Conservation (phyloP, 2,888 invertebrate species). For the Acheta domesticus region DNA sequence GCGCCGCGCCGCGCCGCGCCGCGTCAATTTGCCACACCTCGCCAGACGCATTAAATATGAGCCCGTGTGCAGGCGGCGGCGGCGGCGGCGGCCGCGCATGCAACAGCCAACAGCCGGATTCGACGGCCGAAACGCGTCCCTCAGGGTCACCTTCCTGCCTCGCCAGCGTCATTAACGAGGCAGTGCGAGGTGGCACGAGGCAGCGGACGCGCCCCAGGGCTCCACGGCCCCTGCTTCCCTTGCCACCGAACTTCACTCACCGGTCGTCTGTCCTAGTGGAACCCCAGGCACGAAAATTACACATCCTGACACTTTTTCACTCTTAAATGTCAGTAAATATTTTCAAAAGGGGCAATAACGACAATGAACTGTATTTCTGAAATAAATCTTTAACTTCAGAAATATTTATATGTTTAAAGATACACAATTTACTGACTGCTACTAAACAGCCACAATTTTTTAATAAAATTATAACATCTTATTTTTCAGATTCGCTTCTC, state of each 20-base stretch:
- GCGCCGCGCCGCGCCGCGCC: not conserved
- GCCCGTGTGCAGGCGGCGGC: not conserved
- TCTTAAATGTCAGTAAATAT: too few relatives aligned
- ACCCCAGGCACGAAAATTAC: too few relatives aligned
- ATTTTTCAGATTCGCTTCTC: too few relatives aligned
- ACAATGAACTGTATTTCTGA: too few relatives aligned
- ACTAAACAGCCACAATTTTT: too few relatives aligned
- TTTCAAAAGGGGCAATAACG: too few relatives aligned
- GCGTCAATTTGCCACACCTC: not conserved
- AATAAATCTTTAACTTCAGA: too few relatives aligned
- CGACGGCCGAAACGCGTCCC: not conserved
- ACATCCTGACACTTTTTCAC: too few relatives aligned
- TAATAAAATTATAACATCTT: too few relatives aligned
- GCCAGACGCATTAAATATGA: not conserved
- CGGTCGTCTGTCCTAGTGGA: not conserved
- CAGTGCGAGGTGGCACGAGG: not conserved
- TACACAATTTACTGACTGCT: too few relatives aligned
- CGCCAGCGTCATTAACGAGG: not conserved
- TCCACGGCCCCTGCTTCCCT: not conserved
- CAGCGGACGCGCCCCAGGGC: not conserved
- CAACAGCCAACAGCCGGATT: not conserved
- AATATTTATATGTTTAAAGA: too few relatives aligned
- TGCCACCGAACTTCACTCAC: not conserved
- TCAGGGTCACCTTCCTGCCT: constrained; percentile 9
- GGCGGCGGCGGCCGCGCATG: not conserved